Evolutionary conservation across 2,888 invertebrate species (phyloP), one percentile per base, ranked within the genome.

Genomic region (Drosophila nr. fundita): DNA sequence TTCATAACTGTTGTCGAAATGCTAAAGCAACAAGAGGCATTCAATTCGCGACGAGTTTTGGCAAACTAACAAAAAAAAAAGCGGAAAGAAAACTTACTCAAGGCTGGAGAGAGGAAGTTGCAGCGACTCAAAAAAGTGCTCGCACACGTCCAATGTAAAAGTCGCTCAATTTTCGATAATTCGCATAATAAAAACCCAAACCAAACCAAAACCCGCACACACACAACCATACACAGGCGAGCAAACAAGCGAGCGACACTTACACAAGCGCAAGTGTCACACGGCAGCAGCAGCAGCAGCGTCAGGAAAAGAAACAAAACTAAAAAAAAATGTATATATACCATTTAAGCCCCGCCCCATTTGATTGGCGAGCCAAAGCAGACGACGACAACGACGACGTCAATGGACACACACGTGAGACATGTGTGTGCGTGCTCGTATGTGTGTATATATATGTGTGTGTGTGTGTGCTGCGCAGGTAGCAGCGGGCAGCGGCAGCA

Each of bases 331-430:
- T 52, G 63, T 62, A 72, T 61, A 65, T 64, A 79, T 81, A 69
- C 61, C 74, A 84, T 88, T 89, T 91, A 92, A 90, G 91, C 92
- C 90, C 92, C 91, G 91, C 91, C 91, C 90, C 91, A 88, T 92
- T 92, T 87, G 91, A 91, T 91, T 91, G 91, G 91, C 87, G 91
- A 89, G 86, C 86, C 82, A 77, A 84, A 82, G 79, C 85, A 82
- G 71, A 79, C 74, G 73, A 82, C 68, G 71, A 74, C 73, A 63
- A 66, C 71, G 81, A 78, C 87, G 76, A 72, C 85, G 86, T 89
- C 89, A 85, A 89, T 89, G 86, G 83, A 85, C 83, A 83, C 86
- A 87, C 87, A 85, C 80, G 80, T 84, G 80, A 73, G 75, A 64
- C 73, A 71, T 67, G 74, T 83, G 76, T 83, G 73, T 48, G 68